Base-by-base conservation (phyloP, 2,113 vertebrate species). In the Sylvietta virens region DNA sequence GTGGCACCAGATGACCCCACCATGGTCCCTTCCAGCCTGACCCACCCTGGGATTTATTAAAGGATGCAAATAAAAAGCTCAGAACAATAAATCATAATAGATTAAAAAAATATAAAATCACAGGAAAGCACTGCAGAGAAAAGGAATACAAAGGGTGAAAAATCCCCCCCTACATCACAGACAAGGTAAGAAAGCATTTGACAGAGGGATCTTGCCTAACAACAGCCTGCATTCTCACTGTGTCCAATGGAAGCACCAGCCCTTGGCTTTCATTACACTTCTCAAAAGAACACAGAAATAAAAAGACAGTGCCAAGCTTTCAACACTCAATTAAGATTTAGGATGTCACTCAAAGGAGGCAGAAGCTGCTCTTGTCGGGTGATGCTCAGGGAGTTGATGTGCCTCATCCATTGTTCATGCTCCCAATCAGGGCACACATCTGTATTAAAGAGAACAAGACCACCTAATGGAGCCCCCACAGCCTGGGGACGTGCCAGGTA, bases 101-200 rank as follows among this genome's bases (percentile, higher is more conserved):
- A 40, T 17, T 2, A 6, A 30, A 70, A 45, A 45, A 20, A 39
- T 26, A 12, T 3, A 51, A 48, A 14, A 42, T 73, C 20, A 35
- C 44, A 28, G 48, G 22, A 60, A 81, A 95, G 23, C 10, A 24
- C 30, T 58, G 35, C 14, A 35, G 48, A 56, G 23, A 40, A 72
- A 51, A 79, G 13, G 20, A 91, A 54, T 5, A 69, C 3, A 72
- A 89, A 85, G 50, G 45, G 65, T 16, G 11, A 23, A 39, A 79
- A 81, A 53, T 65, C 37, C 27, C 35, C 50, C 13, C 0, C 0
- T 21, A 30, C 13, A 40, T 69, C 50, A 58, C 14, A 85, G 42
- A 20, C n/a, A 57, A 33, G 30, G 35, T 1, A n/a, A 0, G 3
- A 73, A 76, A 82, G 26, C 1, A 1, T 28, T 13, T 2, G 4